A percentile compares a stretch with the other conserved stretches of the same genome.
Evolutionary conservation across 2,113 vertebrate genomes (phyloP).

Genomic region (Girardinichthys multiradiatus): DNA sequence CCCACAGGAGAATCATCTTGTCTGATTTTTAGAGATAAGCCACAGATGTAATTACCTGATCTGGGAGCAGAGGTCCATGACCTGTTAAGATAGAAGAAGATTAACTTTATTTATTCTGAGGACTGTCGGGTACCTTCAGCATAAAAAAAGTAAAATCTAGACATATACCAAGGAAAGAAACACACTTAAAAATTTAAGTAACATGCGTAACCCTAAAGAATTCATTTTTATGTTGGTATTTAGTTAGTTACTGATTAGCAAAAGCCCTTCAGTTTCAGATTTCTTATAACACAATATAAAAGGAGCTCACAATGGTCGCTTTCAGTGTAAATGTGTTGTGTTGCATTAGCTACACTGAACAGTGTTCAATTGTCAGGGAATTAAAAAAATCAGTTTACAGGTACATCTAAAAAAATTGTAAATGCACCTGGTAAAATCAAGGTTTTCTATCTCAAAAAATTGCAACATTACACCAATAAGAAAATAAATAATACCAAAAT

Average conservation of each 20-base stretch:
- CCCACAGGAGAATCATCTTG: conserved; percentile 1
- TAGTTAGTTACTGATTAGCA: conserved; percentile 21
- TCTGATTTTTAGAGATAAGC: conserved; percentile 25
- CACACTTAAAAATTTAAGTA: not conserved
- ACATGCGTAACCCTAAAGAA: not conserved
- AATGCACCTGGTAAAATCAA: too few species aligned
- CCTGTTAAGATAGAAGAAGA: conserved; percentile 34
- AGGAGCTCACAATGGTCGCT: not conserved
- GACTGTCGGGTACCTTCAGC: conserved; percentile 1
- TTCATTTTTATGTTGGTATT: not conserved
- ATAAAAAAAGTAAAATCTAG: not conserved
- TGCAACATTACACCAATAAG: too few species aligned
- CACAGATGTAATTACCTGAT: conserved; percentile 43
- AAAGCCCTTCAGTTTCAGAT: conserved; percentile 25
- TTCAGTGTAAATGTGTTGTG: not conserved
- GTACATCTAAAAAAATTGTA: too few species aligned
- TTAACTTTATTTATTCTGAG: conserved; percentile 37
- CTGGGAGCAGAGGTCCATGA: conserved; percentile 21
- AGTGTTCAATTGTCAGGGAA: not conserved
- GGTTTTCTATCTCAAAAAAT: too few species aligned
- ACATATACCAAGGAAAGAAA: not conserved
- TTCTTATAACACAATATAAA: conserved; percentile 23
- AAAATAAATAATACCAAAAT: too few species aligned
- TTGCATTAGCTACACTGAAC: conserved; percentile 5
- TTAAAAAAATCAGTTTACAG: too few species aligned